phyloP scores from a whole-genome alignment of 2,797 vertebrate genomes.

The Coregonus ussuriensis region DNA sequence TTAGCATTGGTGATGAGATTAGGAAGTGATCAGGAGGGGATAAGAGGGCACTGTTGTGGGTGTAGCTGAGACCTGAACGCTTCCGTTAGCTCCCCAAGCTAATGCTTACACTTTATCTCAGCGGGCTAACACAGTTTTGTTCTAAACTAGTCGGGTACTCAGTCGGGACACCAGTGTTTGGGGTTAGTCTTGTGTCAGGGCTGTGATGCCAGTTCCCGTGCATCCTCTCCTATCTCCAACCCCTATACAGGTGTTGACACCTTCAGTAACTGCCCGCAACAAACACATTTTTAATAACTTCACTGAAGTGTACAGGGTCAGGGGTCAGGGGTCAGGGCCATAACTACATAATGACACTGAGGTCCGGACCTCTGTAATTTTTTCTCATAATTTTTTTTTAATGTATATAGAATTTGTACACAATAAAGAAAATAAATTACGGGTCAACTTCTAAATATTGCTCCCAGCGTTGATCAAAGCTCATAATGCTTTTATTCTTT shows the following conservation, averaged over 20 bases:
- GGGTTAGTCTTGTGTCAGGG: slow-evolving; percentile 38
- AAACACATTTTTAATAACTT: neutral
- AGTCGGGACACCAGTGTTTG: slow-evolving; percentile 17
- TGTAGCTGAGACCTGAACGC: neutral
- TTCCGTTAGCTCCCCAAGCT: neutral
- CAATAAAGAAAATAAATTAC: too few species aligned
- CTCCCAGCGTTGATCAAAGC: too few species aligned
- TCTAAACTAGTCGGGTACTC: neutral
- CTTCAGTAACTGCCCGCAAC: neutral
- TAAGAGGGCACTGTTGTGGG: too few species aligned
- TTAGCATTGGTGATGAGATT: neutral
- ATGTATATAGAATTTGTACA: too few species aligned
- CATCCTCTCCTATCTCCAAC: slow-evolving; percentile 40
- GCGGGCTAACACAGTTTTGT: neutral
- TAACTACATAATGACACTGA: neutral
- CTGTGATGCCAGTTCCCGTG: slow-evolving; percentile 26
- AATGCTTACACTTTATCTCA: neutral
- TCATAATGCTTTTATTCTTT: too few species aligned
- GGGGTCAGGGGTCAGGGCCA: neutral
- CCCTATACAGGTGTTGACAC: slow-evolving; percentile 15
- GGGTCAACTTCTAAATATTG: too few species aligned
- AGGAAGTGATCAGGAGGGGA: neutral
- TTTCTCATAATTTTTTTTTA: too few species aligned
- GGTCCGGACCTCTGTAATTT: too few species aligned
- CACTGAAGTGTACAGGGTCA: neutral